These are phyloP conservation scores for Cebidichthys violaceus DNA, from an alignment of 2,113 vertebrate genomes.

Conservation along the genomic window DNA sequence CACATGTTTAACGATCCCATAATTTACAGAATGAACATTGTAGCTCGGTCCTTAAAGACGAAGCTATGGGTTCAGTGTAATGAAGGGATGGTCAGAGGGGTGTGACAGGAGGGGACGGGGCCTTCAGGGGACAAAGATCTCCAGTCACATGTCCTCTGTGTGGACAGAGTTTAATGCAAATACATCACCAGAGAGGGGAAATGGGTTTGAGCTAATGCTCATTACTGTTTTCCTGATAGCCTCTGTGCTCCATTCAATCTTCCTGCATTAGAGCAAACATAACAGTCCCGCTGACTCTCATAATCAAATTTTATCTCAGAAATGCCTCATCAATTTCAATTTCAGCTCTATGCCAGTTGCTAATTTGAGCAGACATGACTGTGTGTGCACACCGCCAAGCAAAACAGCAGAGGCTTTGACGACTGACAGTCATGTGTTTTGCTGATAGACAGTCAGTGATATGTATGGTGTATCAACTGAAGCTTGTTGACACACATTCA, in stretches of 20 bases:
- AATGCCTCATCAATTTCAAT: not conserved
- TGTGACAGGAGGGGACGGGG: not conserved
- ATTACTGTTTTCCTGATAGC: not conserved
- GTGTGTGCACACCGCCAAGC: not conserved
- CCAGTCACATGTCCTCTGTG: constrained; percentile 43
- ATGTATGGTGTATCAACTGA: constrained; percentile 10
- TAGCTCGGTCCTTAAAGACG: not conserved
- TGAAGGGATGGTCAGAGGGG: not conserved
- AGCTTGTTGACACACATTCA: constrained; percentile 6
- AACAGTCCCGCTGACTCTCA: not conserved
- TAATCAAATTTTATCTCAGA: not conserved
- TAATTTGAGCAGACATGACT: not conserved
- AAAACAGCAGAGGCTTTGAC: not conserved
- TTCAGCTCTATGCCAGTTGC: not conserved
- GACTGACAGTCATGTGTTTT: not conserved
- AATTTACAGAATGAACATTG: constrained; percentile 4
- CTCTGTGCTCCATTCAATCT: not conserved
- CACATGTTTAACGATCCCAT: constrained; percentile 15
- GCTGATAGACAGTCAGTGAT: not conserved
- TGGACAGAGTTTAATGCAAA: constrained; percentile 26
- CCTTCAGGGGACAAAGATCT: constrained; percentile 55
- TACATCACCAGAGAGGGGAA: not conserved
- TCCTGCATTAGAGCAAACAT: not conserved
- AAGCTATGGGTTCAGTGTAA: not conserved
- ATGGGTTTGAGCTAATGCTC: not conserved